phyloP scores from a whole-genome alignment of 2,113 vertebrate genomes.

The Illadopsis cleaveri region DNA sequence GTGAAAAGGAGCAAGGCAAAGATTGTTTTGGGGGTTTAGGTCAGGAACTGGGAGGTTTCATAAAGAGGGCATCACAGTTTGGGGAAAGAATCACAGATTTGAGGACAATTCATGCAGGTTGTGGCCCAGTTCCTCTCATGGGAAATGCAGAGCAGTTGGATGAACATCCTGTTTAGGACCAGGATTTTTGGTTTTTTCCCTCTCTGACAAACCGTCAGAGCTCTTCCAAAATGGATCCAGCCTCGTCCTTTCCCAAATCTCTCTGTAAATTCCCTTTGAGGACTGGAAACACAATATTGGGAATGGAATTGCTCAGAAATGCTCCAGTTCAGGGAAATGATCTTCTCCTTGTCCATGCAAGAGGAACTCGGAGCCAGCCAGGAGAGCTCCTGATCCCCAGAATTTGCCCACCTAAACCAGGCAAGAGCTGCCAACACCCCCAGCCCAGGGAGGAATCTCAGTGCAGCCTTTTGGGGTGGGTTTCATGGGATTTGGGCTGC shows the following conservation, averaged over 20 bases:
- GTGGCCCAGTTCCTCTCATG: not conserved
- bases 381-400: not conserved
- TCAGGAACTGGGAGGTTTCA: not conserved
- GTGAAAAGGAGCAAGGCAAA: not conserved
- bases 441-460: not conserved
- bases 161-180: not conserved
- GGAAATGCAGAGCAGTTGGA: not conserved
- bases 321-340: rapidly evolving
- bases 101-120: not conserved
- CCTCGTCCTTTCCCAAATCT: not conserved
- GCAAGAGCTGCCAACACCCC: not conserved
- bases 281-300: not conserved
- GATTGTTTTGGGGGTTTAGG: not conserved
- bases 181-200: not conserved
- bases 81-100: not conserved
- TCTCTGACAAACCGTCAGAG: not conserved
- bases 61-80: not conserved
- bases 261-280: not conserved
- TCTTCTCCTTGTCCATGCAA: not conserved
- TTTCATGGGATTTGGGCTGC: not conserved
- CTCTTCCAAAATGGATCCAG: not conserved
- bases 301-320: not conserved
- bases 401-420: not conserved
- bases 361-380: not conserved
- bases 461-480: not conserved